A percentile compares a stretch with the other conserved stretches of the same genome.
Evolutionary conservation across 1,140 invertebrate genomes (phyloP).

Genomic region (Scaptomyza pallida): DNA sequence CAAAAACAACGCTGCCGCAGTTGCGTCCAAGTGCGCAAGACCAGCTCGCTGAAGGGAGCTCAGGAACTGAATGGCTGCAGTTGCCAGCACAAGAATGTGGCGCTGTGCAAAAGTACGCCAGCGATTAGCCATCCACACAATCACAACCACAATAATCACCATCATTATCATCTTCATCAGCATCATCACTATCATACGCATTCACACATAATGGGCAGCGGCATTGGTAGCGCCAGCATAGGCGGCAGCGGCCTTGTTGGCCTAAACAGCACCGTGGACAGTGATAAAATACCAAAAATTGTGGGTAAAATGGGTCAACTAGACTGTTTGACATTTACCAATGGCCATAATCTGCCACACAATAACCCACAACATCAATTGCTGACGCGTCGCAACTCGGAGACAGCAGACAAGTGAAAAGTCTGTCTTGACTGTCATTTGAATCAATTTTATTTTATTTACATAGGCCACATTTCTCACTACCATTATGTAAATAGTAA

Average conservation of each 20-base stretch:
- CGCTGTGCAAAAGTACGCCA: conserved; percentile 74
- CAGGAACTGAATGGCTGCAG: conserved; percentile 55
- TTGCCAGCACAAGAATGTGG: conserved; percentile 13
- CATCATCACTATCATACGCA: conserved; percentile 34
- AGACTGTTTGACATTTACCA: conserved; percentile 66
- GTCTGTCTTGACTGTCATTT: conserved; percentile 31
- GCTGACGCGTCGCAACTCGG: conserved; percentile 69
- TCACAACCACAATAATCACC: conserved; percentile 27
- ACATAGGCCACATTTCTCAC: conserved; percentile 40
- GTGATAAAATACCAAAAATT: conserved; percentile 84
- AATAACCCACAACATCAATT: conserved; percentile 55
- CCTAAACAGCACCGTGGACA: conserved; percentile 50
- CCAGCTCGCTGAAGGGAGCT: conserved; percentile 68
- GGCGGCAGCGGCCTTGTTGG: conserved; percentile 64
- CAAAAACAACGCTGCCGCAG: conserved; percentile 41
- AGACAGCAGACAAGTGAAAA: conserved; percentile 64
- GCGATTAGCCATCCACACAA: conserved; percentile 58
- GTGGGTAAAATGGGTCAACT: conserved; percentile 83
- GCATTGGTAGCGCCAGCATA: conserved; percentile 70
- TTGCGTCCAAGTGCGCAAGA: conserved; percentile 72
- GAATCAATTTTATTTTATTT: conserved; percentile 20
- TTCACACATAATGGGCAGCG: conserved; percentile 43
- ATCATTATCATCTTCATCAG: conserved; percentile 6
- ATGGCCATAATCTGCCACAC: conserved; percentile 57
- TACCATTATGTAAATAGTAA: conserved; percentile 33